Conservation (phyloP, 2,888 invertebrate species). For the Melangyna quadrimaculata region DNA sequence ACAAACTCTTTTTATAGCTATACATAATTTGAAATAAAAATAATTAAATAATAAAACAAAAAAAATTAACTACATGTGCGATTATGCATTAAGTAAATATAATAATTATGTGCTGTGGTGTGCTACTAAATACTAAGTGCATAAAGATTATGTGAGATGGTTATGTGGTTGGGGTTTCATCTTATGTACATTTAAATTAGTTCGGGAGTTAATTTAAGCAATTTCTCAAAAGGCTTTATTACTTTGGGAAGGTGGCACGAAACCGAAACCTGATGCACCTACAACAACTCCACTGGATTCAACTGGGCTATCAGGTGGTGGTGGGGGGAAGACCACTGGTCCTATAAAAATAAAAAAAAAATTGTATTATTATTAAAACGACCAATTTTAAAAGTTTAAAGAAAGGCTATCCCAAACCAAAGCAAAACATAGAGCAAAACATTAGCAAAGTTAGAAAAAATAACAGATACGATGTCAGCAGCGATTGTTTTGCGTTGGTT, state of each 20-base stretch:
- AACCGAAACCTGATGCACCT: conserved; percentile 92
- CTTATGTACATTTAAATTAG: conserved; percentile 44
- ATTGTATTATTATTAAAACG: not conserved
- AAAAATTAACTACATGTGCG: conserved; percentile 34
- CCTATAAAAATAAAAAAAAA: conserved; percentile 82
- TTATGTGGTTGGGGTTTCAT: not conserved
- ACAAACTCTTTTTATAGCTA: too few species aligned
- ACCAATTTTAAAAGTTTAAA: not conserved
- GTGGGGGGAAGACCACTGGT: conserved; percentile 90
- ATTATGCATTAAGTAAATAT: conserved; percentile 33
- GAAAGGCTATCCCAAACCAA: too few species aligned
- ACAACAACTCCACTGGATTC: conserved; percentile 91
- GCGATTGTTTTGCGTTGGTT: too few species aligned
- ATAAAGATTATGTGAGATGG: conserved; percentile 29
- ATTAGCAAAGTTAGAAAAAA: too few species aligned
- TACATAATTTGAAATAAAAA: not conserved
- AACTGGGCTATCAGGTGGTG: conserved; percentile 85
- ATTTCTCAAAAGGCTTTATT: conserved; percentile 54
- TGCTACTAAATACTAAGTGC: conserved; percentile 36
- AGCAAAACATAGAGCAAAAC: too few species aligned
- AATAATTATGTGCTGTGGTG: conserved; percentile 26
- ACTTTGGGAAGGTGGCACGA: conserved; percentile 86
- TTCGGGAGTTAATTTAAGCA: not conserved
- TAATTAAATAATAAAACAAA: not conserved
- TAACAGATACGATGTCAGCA: too few species aligned